Evolutionary conservation across 2,888 invertebrate genomes (phyloP), one percentile per base, ranked within the genome.

Genomic region (Catonia carolina): DNA sequence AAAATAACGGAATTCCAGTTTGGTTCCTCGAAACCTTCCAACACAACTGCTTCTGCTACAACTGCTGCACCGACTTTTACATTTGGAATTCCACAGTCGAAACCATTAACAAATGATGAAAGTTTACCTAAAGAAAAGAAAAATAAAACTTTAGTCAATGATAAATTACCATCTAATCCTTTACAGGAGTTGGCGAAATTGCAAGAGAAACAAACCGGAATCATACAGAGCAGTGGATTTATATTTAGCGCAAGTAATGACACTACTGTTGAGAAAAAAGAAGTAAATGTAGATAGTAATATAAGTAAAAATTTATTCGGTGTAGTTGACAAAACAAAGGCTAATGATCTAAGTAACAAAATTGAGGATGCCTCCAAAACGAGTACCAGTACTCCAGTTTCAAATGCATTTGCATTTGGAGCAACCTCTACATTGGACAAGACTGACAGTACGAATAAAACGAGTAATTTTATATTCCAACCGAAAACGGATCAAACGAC

Each of bases 21-120:
- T 50, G 31, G 15, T 50, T 36, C 18, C 31, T 45, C 20, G n/a
- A 33, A 27, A 55, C n/a, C 41, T 12, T 6, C 17, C 14, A 53
- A 20, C n/a, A 20, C 45, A 2, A 12, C 45, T 20, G 17, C 18
- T 1, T 1, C 14, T 27, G 23, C 10, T 10, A 41, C 51, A 15
- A 47, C 31, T 27, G n/a, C 62, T 23, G 36, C 60, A 31, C 39
- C 52, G 48, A 33, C 50, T 18, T 63, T 64, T 50, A 31, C 60
- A 17, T 55, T 53, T 31, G 60, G 48, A 36, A 48, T 45, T n/a
- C 36, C 41, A 33, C 22, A 55, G 35, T n/a, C 49, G 2, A 39
- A 33, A 23, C 17, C 41, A 2, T n/a, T 31, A 12, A 36, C 20
- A 8, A 17, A 17, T n/a, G 36, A 3, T 51, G 35, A 36, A 12